Percentiles rank a stretch among this genome's conserved stretches.
Conservation (phyloP, 2,797 vertebrate species). For the Psittacula derbiana region DNA sequence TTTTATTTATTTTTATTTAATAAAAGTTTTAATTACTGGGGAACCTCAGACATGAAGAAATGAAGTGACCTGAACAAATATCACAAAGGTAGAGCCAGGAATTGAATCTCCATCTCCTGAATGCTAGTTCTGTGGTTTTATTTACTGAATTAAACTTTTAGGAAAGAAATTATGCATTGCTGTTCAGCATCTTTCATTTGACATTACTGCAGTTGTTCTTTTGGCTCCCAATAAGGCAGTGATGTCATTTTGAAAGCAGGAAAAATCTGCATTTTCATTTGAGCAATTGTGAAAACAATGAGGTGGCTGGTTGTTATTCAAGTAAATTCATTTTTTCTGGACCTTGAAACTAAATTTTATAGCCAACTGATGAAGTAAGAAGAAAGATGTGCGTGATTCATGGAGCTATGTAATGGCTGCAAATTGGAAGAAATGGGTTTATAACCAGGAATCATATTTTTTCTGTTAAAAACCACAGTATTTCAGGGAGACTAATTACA, state of each 20-base stretch:
- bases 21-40: neutral
- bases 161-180: neutral
- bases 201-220: neutral
- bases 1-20: no score
- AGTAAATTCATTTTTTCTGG: neutral
- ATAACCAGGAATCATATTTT: neutral
- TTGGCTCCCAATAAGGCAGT: neutral
- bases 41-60: neutral
- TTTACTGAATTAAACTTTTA: neutral
- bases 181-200: neutral
- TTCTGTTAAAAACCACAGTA: neutral
- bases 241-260: neutral
- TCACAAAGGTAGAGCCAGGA: neutral
- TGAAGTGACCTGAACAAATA: neutral
- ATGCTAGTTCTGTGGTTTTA: neutral
- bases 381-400: neutral
- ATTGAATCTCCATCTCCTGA: neutral
- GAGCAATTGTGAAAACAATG: neutral
- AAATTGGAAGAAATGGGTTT: neutral
- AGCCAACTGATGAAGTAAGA: neutral
- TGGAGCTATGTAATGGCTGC: neutral
- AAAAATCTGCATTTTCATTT: neutral
- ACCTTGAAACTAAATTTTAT: neutral
- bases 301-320: neutral
- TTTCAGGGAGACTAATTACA: neutral